A percentile compares a stretch with the other conserved stretches of the same genome.
Conservation (phyloP, 2,888 invertebrate species). For the Euproctis similis region DNA sequence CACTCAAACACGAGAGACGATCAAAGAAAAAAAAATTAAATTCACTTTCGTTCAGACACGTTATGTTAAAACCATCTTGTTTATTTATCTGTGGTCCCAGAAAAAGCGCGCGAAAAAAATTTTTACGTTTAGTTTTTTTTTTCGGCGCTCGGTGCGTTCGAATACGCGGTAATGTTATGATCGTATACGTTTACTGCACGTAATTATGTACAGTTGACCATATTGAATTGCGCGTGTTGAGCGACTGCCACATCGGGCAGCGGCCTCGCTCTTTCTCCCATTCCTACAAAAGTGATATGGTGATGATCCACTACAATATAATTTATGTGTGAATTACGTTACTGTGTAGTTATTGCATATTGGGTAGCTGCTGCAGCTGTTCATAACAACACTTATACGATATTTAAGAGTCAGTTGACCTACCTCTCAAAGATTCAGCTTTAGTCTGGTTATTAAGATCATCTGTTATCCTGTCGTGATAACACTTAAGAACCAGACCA, state of each 20-base stretch:
- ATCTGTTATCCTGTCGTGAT: no score
- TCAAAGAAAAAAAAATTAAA: conserved; percentile 43
- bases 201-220: conserved; percentile 69
- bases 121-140: conserved; percentile 37
- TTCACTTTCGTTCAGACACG: conserved; percentile 67
- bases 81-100: conserved; percentile 14
- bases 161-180: conserved; percentile 34
- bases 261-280: conserved; percentile 70
- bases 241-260: conserved; percentile 60
- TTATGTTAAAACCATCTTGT: conserved; percentile 35
- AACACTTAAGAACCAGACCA: no score
- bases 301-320: conserved; percentile 51
- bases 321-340: conserved; percentile 41
- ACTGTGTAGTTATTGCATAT: conserved; percentile 35
- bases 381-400: conserved; percentile 2
- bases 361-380: no score
- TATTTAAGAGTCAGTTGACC: no score
- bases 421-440: no score
- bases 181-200: conserved; percentile 35
- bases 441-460: no score
- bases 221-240: conserved; percentile 69
- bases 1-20: conserved; percentile 61
- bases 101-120: conserved; percentile 39
- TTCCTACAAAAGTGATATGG: conserved; percentile 61
- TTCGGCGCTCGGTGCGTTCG: conserved; percentile 25